phyloP scores from a whole-genome alignment of 2,888 invertebrate genomes.

The Augiades crinisus region DNA sequence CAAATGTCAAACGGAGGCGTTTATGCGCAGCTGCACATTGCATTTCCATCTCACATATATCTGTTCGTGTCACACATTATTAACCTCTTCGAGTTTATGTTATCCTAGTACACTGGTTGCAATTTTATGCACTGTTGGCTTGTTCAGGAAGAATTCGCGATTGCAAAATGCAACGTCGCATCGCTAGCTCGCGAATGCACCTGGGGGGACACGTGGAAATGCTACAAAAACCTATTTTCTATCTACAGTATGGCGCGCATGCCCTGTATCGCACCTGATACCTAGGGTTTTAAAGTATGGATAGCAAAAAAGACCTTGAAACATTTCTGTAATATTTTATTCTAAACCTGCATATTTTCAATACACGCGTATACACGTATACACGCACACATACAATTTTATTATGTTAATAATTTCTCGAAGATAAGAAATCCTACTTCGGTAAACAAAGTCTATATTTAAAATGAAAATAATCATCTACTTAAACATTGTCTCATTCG shows the following conservation, averaged over 20 bases:
- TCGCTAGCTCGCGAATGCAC: not conserved
- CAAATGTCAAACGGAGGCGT: slow-evolving; percentile 21
- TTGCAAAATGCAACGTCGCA: slow-evolving; percentile 4
- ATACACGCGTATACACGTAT: too few relatives aligned
- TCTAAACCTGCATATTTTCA: too few relatives aligned
- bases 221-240: slow-evolving; percentile 25
- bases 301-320: not conserved
- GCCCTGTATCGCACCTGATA: slow-evolving; percentile 23
- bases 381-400: too few relatives aligned
- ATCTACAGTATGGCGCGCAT: slow-evolving; percentile 33
- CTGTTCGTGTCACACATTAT: slow-evolving; percentile 24
- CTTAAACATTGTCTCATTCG: too few relatives aligned
- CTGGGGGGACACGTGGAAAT: slow-evolving; percentile 22
- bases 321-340: too few relatives aligned
- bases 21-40: slow-evolving; percentile 39
- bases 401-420: too few relatives aligned
- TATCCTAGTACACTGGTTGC: slow-evolving; percentile 38
- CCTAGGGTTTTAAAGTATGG: slow-evolving; percentile 2
- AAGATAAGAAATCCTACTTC: too few relatives aligned
- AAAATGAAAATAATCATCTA: too few relatives aligned
- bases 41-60: slow-evolving; percentile 36
- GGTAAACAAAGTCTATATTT: too few relatives aligned
- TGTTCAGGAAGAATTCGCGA: slow-evolving; percentile 2
- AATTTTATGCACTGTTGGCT: slow-evolving; percentile 36
- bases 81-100: slow-evolving; percentile 34